Evolutionary conservation across 2,797 vertebrate species (phyloP).

Genomic region (Heterohyrax brucei): DNA sequence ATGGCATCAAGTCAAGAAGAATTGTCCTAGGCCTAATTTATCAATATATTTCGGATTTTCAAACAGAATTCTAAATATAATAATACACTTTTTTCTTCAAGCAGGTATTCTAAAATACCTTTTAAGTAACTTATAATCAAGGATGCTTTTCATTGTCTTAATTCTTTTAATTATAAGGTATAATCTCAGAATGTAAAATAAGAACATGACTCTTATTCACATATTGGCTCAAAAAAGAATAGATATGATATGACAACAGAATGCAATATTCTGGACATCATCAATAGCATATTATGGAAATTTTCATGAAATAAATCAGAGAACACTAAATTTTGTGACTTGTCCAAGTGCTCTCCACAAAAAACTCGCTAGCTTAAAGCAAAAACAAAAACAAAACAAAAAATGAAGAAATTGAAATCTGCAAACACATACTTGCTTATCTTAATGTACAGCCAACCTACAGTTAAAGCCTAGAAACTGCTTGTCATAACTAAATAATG

Average conservation of each 20-base stretch:
- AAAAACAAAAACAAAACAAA: neutral
- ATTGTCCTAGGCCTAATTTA: conserved; percentile 45
- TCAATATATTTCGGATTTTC: conserved; percentile 27
- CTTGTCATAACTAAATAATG: conserved; percentile 24
- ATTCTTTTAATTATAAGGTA: conserved; percentile 6
- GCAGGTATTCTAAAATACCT: conserved; percentile 11
- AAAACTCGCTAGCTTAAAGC: conserved; percentile 32
- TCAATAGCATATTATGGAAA: conserved; percentile 1
- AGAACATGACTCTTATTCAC: conserved; percentile 3
- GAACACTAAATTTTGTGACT: conserved; percentile 25
- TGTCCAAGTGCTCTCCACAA: neutral
- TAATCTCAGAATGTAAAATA: conserved; percentile 15
- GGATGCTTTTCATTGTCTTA: conserved; percentile 32
- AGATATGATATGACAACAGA: neutral
- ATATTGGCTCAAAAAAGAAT: neutral
- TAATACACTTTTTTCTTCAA: neutral
- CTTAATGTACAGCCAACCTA: neutral
- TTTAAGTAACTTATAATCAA: conserved; percentile 13
- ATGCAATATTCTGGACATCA: neutral
- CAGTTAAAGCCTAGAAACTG: neutral
- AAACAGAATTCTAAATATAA: neutral
- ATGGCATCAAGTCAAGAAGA: neutral
- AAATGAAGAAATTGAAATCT: neutral
- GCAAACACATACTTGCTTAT: neutral
- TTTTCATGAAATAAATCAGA: neutral